Conservation (phyloP, 2,888 invertebrate genomes). For the Andrena hattorfiana region DNA sequence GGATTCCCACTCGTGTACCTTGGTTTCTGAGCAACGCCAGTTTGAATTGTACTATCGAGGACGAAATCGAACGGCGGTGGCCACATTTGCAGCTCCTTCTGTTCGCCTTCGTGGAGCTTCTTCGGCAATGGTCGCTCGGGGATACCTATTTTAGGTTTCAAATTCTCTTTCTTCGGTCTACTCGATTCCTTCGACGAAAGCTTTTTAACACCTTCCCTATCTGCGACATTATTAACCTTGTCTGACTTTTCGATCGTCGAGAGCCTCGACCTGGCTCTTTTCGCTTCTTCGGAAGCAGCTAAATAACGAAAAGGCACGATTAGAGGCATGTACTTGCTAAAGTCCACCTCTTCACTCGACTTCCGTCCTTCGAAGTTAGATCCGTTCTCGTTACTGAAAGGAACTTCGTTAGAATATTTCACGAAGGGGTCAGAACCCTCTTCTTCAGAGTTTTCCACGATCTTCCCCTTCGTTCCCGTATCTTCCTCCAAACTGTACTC, state of each 20-base stretch:
- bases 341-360: slow-evolving; percentile 54
- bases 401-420: neutral
- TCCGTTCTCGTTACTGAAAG: neutral
- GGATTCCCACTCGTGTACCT: neutral
- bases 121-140: slow-evolving; percentile 62
- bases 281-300: slow-evolving; percentile 65
- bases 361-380: neutral
- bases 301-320: slow-evolving; percentile 75
- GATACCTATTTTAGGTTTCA: slow-evolving; percentile 54
- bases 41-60: slow-evolving; percentile 74
- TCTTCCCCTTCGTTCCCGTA: slow-evolving; percentile 1
- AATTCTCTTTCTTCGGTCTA: slow-evolving; percentile 39
- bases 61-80: slow-evolving; percentile 80
- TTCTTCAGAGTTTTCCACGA: slow-evolving; percentile 14
- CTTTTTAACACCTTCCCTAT: neutral
- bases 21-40: slow-evolving; percentile 34
- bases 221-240: neutral
- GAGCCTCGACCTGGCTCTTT: slow-evolving; percentile 12
- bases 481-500: slow-evolving; percentile 76
- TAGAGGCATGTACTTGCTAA: slow-evolving; percentile 71
- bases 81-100: slow-evolving; percentile 74
- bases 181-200: neutral
- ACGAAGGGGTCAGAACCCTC: neutral
- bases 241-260: slow-evolving; percentile 1
- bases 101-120: slow-evolving; percentile 74